Evolutionary conservation across 1,140 invertebrate species (phyloP).

Genomic region (Dendroctonus valens): DNA sequence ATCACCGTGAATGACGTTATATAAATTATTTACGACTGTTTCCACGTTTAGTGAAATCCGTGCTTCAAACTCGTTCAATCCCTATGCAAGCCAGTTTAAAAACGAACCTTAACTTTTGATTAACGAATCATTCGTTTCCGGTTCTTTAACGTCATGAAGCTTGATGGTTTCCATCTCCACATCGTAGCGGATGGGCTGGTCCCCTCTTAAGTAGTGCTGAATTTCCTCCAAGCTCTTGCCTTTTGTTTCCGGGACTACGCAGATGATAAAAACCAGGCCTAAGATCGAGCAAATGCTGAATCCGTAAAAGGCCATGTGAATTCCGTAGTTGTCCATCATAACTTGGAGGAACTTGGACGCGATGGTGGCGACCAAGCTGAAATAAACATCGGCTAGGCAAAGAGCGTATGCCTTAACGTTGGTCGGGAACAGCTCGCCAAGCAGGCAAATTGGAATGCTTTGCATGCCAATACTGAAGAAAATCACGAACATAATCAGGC

Average conservation of each 20-base stretch:
- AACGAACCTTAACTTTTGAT: not conserved
- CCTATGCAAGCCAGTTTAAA: too few species aligned
- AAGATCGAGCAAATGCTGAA: conserved; percentile 68
- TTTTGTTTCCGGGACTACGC: conserved; percentile 77
- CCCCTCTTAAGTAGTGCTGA: conserved; percentile 40
- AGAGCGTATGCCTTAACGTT: conserved; percentile 70
- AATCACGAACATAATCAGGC: conserved; percentile 68
- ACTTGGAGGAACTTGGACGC: conserved; percentile 73
- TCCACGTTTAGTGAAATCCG: too few species aligned
- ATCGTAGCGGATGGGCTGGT: not conserved
- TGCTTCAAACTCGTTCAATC: too few species aligned
- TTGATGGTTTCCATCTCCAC: conserved; percentile 26
- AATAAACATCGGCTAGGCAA: conserved; percentile 67
- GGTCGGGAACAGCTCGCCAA: conserved; percentile 72
- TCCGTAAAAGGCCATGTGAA: conserved; percentile 70
- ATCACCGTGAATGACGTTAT: too few species aligned
- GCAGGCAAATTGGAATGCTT: conserved; percentile 69
- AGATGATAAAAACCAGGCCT: conserved; percentile 62
- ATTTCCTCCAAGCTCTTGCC: conserved; percentile 67
- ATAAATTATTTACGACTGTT: too few species aligned
- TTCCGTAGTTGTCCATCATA: conserved; percentile 59
- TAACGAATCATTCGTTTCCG: not conserved
- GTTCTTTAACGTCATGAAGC: conserved; percentile 6
- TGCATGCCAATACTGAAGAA: conserved; percentile 69
- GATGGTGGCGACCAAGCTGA: conserved; percentile 70